These are phyloP conservation scores for Mnemiopsis leidyi DNA, from an alignment of 37 sponge, comb jelly and placozoan species.

Conservation along the genomic window DNA sequence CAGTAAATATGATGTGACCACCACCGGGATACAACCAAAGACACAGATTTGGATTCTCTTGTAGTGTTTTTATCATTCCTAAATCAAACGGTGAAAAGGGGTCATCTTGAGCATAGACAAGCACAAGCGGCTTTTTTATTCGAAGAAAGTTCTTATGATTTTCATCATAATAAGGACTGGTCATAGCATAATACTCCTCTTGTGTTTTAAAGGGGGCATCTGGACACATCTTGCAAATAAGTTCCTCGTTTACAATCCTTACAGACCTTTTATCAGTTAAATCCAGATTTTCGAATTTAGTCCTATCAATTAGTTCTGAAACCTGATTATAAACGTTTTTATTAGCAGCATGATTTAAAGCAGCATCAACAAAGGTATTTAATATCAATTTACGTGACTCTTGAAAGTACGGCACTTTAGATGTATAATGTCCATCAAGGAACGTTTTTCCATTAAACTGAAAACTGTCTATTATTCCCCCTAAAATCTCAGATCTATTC, in stretches of 20 bases:
- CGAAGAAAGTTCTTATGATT: not conserved
- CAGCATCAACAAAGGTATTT: not conserved
- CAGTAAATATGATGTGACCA: not conserved
- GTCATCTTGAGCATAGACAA: slow-evolving; percentile 37
- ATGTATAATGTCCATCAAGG: not conserved
- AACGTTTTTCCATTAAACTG: slow-evolving; percentile 35
- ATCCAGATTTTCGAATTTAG: not conserved
- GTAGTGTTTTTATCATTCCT: not conserved
- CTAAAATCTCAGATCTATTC: not conserved
- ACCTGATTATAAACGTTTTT: not conserved
- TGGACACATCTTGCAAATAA: not conserved
- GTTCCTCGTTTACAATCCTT: not conserved
- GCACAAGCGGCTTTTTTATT: slow-evolving; percentile 2
- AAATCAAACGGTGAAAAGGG: not conserved
- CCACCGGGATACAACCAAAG: slow-evolving; percentile 46
- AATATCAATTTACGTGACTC: not conserved
- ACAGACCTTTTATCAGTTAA: not conserved
- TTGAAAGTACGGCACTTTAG: not conserved
- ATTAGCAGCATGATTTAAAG: not conserved
- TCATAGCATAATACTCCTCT: not conserved
- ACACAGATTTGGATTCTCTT: slow-evolving; percentile 42
- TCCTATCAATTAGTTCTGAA: not conserved
- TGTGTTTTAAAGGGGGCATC: not conserved
- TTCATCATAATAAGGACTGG: not conserved
- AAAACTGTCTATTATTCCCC: slow-evolving; percentile 42